Evolutionary conservation across 2,113 vertebrate species (phyloP).

Genomic region (Cromileptes altivelis): DNA sequence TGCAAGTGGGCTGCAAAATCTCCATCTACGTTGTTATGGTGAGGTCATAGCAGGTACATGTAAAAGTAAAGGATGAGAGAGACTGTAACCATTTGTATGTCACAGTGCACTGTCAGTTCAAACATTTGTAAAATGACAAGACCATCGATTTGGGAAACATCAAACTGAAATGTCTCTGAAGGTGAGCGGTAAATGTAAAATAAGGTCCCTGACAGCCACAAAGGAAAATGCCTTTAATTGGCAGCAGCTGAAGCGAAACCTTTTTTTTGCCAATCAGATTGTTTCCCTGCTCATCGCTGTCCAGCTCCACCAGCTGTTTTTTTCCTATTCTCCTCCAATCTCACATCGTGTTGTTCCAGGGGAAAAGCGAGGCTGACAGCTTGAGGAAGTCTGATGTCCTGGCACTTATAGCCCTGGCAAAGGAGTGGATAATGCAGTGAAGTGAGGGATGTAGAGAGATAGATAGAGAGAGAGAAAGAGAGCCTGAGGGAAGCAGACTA

Average conservation of each 20-base stretch:
- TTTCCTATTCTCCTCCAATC: constrained; percentile 33
- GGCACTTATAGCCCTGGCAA: constrained; percentile 66
- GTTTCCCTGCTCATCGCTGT: constrained; percentile 56
- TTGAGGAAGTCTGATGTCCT: constrained; percentile 77
- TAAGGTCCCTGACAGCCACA: constrained; percentile 54
- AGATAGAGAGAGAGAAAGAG: constrained; percentile 27
- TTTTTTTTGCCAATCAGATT: constrained; percentile 31
- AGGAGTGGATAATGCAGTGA: constrained; percentile 71
- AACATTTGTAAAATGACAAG: constrained; percentile 7
- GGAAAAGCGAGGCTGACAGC: constrained; percentile 68
- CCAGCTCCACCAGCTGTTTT: constrained; percentile 68
- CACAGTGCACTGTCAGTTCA: constrained; percentile 2
- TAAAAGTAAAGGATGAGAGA: not conserved
- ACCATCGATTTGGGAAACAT: constrained; percentile 10
- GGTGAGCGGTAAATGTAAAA: constrained; percentile 45
- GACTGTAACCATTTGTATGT: constrained; percentile 2
- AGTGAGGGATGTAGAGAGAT: constrained; percentile 60
- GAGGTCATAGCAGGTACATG: not conserved
- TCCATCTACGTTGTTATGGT: not conserved
- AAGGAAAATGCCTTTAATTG: constrained; percentile 71
- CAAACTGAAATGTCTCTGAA: not conserved
- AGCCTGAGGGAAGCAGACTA: constrained; percentile 65
- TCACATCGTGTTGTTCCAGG: constrained; percentile 52
- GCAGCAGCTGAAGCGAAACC: constrained; percentile 47
- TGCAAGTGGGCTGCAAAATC: not conserved